Conservation (phyloP, 2,113 vertebrate genomes). For the Otus sunia region DNA sequence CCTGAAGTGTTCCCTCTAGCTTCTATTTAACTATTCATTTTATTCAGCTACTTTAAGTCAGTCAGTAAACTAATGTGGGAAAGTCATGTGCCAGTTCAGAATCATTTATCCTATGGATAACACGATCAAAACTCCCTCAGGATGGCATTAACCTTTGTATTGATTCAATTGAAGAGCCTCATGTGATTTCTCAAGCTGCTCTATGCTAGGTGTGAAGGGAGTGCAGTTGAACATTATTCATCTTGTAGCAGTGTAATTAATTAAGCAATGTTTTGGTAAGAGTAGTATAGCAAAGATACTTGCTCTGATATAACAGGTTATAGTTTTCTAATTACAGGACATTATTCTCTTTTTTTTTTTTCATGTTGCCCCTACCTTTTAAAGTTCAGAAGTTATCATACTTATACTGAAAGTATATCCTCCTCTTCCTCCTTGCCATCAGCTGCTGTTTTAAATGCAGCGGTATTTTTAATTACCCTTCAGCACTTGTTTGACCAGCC, state of each 20-base stretch:
- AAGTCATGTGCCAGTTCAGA: not conserved
- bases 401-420: not conserved
- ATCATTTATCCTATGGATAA: constrained; percentile 11
- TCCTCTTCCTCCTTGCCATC: not conserved
- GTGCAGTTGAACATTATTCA: not conserved
- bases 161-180: not conserved
- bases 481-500: not conserved
- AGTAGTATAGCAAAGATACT: not conserved
- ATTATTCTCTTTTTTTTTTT: not conserved
- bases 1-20: not conserved
- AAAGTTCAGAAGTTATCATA: not conserved
- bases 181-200: not conserved
- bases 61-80: not conserved
- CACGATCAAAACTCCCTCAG: not conserved
- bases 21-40: constrained; percentile 19
- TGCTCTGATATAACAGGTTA: not conserved
- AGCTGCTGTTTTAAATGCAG: not conserved
- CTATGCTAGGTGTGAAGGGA: not conserved
- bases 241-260: not conserved
- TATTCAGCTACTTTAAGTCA: not conserved
- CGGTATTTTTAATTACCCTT: not conserved
- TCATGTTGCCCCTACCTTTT: not conserved
- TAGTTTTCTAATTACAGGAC: not conserved
- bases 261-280: not conserved
- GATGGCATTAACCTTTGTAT: constrained; percentile 33